These are phyloP conservation scores for Antigone vipio DNA, from an alignment of 2,113 vertebrate species.

Conservation along the genomic window DNA sequence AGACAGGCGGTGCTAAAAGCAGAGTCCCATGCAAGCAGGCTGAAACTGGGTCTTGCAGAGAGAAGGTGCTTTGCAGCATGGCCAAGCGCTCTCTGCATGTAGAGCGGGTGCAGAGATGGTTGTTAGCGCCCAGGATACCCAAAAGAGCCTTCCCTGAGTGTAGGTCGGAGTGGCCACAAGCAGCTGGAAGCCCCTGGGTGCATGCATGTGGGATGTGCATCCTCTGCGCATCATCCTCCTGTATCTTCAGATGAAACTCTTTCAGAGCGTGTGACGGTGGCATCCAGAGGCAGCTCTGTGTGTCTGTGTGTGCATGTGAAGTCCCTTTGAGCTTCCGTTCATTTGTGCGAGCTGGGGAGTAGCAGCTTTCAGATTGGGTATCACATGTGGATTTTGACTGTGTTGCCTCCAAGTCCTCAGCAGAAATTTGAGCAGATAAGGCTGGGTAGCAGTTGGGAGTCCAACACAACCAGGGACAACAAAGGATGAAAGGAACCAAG, in stretches of 20 bases:
- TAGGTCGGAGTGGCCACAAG: background rate
- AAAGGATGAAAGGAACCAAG: constrained; percentile 64
- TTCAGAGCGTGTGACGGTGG: accelerated
- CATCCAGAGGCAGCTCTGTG: background rate
- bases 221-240: background rate
- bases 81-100: accelerated
- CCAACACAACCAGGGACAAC: constrained; percentile 25
- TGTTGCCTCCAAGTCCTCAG: constrained; percentile 12
- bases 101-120: background rate
- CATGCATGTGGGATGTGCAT: no score
- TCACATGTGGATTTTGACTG: background rate
- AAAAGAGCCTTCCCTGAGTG: background rate
- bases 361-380: background rate
- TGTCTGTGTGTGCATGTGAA: background rate
- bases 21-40: background rate
- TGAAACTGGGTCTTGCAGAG: background rate
- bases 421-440: constrained; percentile 59
- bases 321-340: background rate
- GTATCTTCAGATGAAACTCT: background rate
- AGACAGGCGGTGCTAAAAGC: background rate
- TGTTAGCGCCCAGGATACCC: no score
- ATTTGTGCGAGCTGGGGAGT: background rate
- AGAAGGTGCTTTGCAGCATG: background rate
- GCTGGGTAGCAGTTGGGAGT: constrained; percentile 41
- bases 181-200: background rate